phyloP scores from a whole-genome alignment of 2,113 vertebrate species.

The Melanerpes formicivorus region DNA sequence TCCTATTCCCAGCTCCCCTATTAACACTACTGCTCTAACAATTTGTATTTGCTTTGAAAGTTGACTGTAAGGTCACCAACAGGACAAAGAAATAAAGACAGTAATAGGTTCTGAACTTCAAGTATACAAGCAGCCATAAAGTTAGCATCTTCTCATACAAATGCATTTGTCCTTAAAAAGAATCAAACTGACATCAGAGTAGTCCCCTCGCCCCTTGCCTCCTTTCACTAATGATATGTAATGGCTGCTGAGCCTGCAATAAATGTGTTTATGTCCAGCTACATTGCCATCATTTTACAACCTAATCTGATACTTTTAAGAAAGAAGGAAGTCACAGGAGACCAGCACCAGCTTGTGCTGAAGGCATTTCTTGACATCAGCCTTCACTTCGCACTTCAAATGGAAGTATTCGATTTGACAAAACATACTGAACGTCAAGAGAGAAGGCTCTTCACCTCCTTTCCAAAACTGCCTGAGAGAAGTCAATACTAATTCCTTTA shows the following conservation, averaged over 20 bases:
- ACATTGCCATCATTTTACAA: slow-evolving; percentile 68
- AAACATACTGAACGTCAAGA: slow-evolving; percentile 73
- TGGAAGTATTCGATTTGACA: slow-evolving; percentile 84
- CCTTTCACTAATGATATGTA: slow-evolving; percentile 74
- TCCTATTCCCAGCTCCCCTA: background rate
- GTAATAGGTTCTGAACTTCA: slow-evolving; percentile 23
- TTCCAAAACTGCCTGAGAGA: slow-evolving; percentile 72
- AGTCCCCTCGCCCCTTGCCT: slow-evolving; percentile 42
- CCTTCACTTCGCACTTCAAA: slow-evolving; percentile 84
- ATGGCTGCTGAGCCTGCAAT: slow-evolving; percentile 69
- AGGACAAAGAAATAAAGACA: slow-evolving; percentile 13
- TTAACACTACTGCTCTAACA: background rate
- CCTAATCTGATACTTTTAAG: slow-evolving; percentile 9
- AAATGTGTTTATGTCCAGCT: slow-evolving; percentile 68
- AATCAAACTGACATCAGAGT: slow-evolving; percentile 65
- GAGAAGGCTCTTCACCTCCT: slow-evolving; percentile 59
- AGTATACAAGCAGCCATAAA: background rate
- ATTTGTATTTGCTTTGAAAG: background rate
- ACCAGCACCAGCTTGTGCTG: slow-evolving; percentile 81
- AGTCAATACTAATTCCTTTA: slow-evolving; percentile 84
- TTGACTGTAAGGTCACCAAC: background rate
- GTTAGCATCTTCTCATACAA: slow-evolving; percentile 34
- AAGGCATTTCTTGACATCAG: slow-evolving; percentile 83
- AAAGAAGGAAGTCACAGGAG: slow-evolving; percentile 65
- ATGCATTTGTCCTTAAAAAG: slow-evolving; percentile 50